Base-by-base conservation (phyloP, 2,888 invertebrate species). In the Drosophila rellima region DNA sequence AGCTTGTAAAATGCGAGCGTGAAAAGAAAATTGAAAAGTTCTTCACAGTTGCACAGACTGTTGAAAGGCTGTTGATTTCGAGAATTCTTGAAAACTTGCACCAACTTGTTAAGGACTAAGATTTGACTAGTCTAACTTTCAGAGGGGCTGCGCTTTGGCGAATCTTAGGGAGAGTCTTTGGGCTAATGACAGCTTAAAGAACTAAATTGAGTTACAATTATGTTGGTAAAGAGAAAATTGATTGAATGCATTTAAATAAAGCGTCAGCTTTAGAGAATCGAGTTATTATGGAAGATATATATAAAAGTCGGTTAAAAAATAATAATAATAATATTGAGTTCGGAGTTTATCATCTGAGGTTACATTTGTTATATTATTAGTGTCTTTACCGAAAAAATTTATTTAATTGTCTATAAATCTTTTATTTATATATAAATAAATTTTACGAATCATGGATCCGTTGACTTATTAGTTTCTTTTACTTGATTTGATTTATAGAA, bases 11-110 rank as follows among this genome's bases (percentile, higher is more conserved):
- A 88, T 74, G 84, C 51, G 73, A 82, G 85, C 71, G 88, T 81
- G 79, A 78, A 82, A 78, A 78, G 75, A 74, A 82, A 82, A 82
- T 84, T 84, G 85, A 82, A 82, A 82, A 85, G 65, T 88, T 87
- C 23, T 64, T 63, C 54, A 44, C 45, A 62, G 55, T 62, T 62
- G 60, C 52, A 45, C 47, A 50, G 75, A 45, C 61, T 70, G 70
- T 56, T 72, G 74, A 82, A 82, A 70, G 80, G 87, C 87, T 73
- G 82, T 76, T 82, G 82, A 82, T 82, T 82, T 78, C 45, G 65
- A 66, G 81, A 74, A 66, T 74, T 74, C 78, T 44, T 40, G 35
- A 66, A 59, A 72, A 74, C 47, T 78, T 74, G 35, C 20, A 45
- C 3, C 66, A 78, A 72, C 73, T 72, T 77, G 74, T 65, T 61